Base-by-base conservation (phyloP, 1,140 invertebrate species). In the Papilio glaucus region DNA sequence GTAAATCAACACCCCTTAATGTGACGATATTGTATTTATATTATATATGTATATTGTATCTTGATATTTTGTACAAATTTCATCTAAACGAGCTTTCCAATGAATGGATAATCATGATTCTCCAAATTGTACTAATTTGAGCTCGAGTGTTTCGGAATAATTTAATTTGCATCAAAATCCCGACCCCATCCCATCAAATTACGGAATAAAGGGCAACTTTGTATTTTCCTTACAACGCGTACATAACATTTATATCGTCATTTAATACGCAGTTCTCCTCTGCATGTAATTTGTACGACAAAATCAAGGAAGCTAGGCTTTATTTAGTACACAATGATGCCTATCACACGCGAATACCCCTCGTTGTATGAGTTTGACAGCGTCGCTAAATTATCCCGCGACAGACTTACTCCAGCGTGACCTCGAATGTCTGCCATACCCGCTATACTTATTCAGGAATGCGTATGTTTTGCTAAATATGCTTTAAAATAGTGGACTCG, bases 301-400 rank as follows among this genome's bases (percentile, higher is more conserved):
- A 65, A 65, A 65, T 41, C 62, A 41, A 38, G 2, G 60, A 33
- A 2, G 49, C 1, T 10, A 42, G 18, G 62, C 38, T 65, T 65
- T 65, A 37, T 65, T 65, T 65, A 13, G 38, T 65, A 24, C 62
- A 65, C 38, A 62, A 37, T 61, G 62, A 15, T 65, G 12, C 24
- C 37, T 24, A 41, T 41, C 62, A 41, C 38, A 62, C 62, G 38
- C 62, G 26, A 38, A 41, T n/a, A 65, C 37, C 38, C 33, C 1
- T 13, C 12, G 12, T 61, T 37, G n/a, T 62, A 33, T 10, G 21
- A 29, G 60, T 10, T n/a, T 62, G 8, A 61, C 24, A 37, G 60
- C 57, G 29, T 61, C 10, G 15, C 57, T 18, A 33, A 61, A 33
- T 33, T 33, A 33, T 65, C 38, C 18, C 62, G 37, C 15, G 62